Evolutionary conservation across 2,888 invertebrate genomes (phyloP), one percentile per base, ranked within the genome.

Genomic region (Eumacrocentrus americanus): DNA sequence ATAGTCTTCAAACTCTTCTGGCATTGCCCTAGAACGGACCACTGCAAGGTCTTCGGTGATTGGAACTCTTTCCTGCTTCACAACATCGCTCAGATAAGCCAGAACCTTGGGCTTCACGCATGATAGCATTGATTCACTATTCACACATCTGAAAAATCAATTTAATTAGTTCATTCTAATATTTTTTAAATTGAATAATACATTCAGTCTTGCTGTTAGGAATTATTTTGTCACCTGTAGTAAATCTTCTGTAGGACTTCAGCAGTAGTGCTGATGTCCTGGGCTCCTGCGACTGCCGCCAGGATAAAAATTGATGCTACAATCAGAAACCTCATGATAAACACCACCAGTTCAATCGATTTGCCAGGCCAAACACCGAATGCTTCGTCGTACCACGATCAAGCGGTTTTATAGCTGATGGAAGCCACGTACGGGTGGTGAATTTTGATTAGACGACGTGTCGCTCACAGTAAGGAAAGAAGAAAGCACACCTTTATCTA

Each of bases 61-160:
- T 62, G 84, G 86, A 67, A 92, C 89, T 75, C 88, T 87, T 58
- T 90, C 88, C 70, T 89, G 85, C 70, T 86, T 84, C 16, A 86
- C 81, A 2, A 88, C 89, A 61, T 85, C 83, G 68, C 87, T 88
- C 70, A 91, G 84, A 88, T 91, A 92, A 67, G 87, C 85, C 74
- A 92, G 79, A 46, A 92, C 86, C 80, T 91, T 91, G 6, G 92
- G 92, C 72, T 90, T 89, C 56, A 90, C 88, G 81, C 93, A 93
- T 22, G 79, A 77, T 60, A 79, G 60, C 72, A 79, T 71, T 14
- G 77, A 73, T n/a, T 77, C 70, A 60, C 74, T 77, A 62, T 78
- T 73, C 35, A 74, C 69, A 64, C 80, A 80, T 60, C 80, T 80
- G 7, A 22, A 22, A 34, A 2, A 22, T 9, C n/a, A 37, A 55